Evolutionary conservation across 2,113 vertebrate genomes (phyloP), one percentile per base, ranked within the genome.

Genomic region (Symphodus melops): DNA sequence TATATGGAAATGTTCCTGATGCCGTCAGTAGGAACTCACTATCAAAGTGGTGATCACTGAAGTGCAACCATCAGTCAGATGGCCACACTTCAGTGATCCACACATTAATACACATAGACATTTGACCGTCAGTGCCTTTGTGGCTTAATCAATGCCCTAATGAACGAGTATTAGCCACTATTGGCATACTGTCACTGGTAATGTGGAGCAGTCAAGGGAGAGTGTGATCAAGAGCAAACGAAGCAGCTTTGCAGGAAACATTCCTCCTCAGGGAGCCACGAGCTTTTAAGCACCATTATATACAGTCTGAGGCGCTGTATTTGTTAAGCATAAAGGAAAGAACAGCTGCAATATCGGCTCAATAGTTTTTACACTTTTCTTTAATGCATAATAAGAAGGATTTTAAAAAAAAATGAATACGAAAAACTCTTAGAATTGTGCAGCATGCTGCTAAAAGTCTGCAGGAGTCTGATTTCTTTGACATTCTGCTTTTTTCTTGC

Each of bases 171-270:
- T 89, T 67, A 90, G 85, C 66, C 44, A 36, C 17, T 89, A 92
- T 92, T 79, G 91, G 83, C 90, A 54, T 89, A 16, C 81, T 91
- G 90, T 92, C 89, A 85, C 68, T 25, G 68, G 53, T 82, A 90
- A 90, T 88, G 81, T 75, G 74, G 44, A 72, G 72, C 68, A 75
- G 65, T 91, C 83, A 37, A 59, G 77, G 57, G 58, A 75, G 75
- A 72, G 67, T 68, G 75, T 82, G 77, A 81, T 89, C 67, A 81
- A 81, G 52, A 76, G 75, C 76, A 82, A 82, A 89, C 81, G 67
- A 90, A 68, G 63, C 77, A 73, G 80, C 72, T 79, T 77, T 83
- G 66, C 75, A 62, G 84, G 77, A 84, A 82, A 78, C 86, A 77
- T 76, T 70, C 72, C 74, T 82, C 87, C 80, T 84, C 17, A 60